A percentile compares a stretch with the other conserved stretches of the same genome.
These are phyloP conservation scores for Microtus pennsylvanicus DNA, from an alignment of 2,113 vertebrate genomes.

Conservation along the genomic window DNA sequence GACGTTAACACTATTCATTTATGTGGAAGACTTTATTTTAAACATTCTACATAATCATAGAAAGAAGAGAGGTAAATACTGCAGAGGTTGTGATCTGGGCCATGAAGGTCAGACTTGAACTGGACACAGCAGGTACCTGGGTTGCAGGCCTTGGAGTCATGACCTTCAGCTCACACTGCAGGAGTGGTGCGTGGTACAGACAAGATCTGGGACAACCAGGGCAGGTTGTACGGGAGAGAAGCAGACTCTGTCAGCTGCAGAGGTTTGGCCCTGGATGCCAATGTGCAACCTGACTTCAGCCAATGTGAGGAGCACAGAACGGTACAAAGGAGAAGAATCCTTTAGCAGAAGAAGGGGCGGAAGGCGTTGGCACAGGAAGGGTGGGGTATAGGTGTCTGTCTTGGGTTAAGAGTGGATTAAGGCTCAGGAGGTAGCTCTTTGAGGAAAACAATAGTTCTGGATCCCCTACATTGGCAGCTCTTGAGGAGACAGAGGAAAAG, in stretches of 20 bases:
- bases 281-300: background rate
- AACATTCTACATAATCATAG: background rate
- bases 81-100: background rate
- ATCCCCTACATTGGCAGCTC: background rate
- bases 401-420: background rate
- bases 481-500: background rate
- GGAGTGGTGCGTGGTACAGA: background rate
- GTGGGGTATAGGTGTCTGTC: background rate
- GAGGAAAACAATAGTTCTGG: background rate
- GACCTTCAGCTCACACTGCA: background rate
- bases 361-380: background rate
- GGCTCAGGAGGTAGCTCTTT: background rate
- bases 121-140: background rate
- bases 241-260: background rate
- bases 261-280: background rate
- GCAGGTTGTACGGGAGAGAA: background rate
- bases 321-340: background rate
- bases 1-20: background rate
- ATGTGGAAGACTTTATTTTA: background rate
- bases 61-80: background rate
- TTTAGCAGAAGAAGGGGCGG: background rate
- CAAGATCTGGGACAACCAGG: background rate
- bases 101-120: background rate
- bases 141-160: background rate
- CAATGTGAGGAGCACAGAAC: background rate